Conservation (phyloP, 2,888 invertebrate species). For the Pammene fasciana region DNA sequence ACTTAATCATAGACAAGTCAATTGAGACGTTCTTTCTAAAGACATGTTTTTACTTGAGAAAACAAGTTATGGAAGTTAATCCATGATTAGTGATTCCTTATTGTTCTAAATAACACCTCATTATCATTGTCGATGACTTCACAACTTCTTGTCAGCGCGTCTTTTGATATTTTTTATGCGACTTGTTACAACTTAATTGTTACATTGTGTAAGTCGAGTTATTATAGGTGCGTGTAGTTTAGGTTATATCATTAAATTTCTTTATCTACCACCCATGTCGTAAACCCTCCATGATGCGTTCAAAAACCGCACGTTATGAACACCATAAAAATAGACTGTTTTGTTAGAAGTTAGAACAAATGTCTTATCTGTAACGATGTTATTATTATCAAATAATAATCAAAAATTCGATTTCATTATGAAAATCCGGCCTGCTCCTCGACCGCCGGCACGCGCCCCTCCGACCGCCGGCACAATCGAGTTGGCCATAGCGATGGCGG, state of each 20-base stretch:
- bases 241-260: neutral
- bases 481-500: too few relatives aligned
- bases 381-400: too few relatives aligned
- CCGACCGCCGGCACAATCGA: too few relatives aligned
- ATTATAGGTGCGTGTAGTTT: conserved; percentile 12
- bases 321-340: too few relatives aligned
- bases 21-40: conserved; percentile 18
- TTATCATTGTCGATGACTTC: conserved; percentile 46
- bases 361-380: too few relatives aligned
- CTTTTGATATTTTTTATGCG: conserved; percentile 45
- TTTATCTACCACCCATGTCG: too few relatives aligned
- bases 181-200: conserved; percentile 53
- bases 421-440: too few relatives aligned
- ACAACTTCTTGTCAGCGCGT: conserved; percentile 48
- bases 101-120: conserved; percentile 49
- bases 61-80: conserved; percentile 37
- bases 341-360: too few relatives aligned
- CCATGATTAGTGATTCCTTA: conserved; percentile 50
- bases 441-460: too few relatives aligned
- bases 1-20: conserved; percentile 18
- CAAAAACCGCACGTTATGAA: too few relatives aligned
- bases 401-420: too few relatives aligned
- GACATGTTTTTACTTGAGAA: conserved; percentile 38
- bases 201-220: conserved; percentile 46
- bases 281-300: too few relatives aligned